phyloP scores from a whole-genome alignment of 2,113 vertebrate genomes.

The Prunella fulvescens region DNA sequence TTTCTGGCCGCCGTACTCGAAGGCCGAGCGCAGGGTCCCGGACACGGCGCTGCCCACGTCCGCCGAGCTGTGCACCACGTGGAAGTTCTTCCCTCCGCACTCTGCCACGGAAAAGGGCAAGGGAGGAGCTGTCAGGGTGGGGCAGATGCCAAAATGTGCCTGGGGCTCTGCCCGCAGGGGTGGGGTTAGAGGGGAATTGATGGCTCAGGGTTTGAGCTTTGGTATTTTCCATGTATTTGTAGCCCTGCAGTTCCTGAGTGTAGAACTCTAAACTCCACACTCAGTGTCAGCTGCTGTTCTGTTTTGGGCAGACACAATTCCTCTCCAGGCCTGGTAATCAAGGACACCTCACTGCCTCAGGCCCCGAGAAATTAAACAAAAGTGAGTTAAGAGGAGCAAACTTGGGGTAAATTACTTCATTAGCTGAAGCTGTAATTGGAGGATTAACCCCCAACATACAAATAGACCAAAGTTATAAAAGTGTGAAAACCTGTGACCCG shows the following conservation, averaged over 20 bases:
- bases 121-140: fast-evolving
- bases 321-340: neutral
- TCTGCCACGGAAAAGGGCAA: conserved; percentile 58
- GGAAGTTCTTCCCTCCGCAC: conserved; percentile 98
- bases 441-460: neutral
- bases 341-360: neutral
- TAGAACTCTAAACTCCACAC: neutral
- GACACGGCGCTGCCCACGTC: conserved; percentile 84
- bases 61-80: conserved; percentile 89
- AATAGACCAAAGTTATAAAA: neutral
- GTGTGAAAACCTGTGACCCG: neutral
- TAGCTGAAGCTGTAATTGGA: neutral
- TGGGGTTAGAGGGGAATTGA: fast-evolving
- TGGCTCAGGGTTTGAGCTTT: neutral
- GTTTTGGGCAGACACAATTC: neutral
- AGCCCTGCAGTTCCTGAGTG: neutral
- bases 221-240: fast-evolving
- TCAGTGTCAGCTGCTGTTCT: neutral
- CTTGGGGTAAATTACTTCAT: neutral
- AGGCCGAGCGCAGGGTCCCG: conserved; percentile 90
- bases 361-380: neutral
- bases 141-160: fast-evolving
- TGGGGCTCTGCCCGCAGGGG: fast-evolving
- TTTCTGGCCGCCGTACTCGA: conserved; percentile 94
- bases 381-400: neutral